These are phyloP conservation scores for Panagrolaimus sp. DNA, from an alignment of 1,140 invertebrate genomes.

Conservation along the genomic window DNA sequence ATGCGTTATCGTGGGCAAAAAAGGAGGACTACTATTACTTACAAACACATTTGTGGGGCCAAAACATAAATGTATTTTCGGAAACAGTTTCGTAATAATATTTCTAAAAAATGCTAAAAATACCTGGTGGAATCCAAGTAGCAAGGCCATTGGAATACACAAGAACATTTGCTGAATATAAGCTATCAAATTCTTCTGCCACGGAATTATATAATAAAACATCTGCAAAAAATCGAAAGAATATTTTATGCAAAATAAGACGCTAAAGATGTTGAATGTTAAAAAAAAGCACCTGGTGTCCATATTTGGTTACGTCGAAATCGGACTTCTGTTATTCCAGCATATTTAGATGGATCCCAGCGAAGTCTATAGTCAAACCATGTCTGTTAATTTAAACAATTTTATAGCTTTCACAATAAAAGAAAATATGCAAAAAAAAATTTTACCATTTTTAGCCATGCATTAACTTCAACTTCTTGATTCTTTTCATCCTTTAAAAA, in stretches of 20 bases:
- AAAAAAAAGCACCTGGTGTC: constrained; percentile 9
- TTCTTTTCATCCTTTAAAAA: constrained; percentile 9
- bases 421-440: too few relatives aligned
- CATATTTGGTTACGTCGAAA: constrained; percentile 13
- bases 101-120: too few relatives aligned
- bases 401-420: background rate
- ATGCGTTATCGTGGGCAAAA: too few relatives aligned
- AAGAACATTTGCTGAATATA: constrained; percentile 3
- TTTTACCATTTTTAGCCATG: constrained; percentile 8
- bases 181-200: constrained; percentile 11
- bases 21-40: too few relatives aligned
- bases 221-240: background rate
- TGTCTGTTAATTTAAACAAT: constrained; percentile 12
- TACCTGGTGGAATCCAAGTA: constrained; percentile 15
- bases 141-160: background rate
- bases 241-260: too few relatives aligned
- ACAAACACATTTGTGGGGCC: too few relatives aligned
- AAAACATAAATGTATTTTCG: too few relatives aligned
- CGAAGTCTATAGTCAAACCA: constrained; percentile 2
- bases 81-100: too few relatives aligned
- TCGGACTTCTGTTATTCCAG: background rate
- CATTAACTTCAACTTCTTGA: constrained; percentile 14
- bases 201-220: constrained; percentile 15
- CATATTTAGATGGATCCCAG: constrained; percentile 11
- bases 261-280: too few relatives aligned